A percentile compares a stretch with the other conserved stretches of the same genome.
Evolutionary conservation across 1,140 invertebrate species (phyloP).

Genomic region (Ceratoteleas bidentatus): DNA sequence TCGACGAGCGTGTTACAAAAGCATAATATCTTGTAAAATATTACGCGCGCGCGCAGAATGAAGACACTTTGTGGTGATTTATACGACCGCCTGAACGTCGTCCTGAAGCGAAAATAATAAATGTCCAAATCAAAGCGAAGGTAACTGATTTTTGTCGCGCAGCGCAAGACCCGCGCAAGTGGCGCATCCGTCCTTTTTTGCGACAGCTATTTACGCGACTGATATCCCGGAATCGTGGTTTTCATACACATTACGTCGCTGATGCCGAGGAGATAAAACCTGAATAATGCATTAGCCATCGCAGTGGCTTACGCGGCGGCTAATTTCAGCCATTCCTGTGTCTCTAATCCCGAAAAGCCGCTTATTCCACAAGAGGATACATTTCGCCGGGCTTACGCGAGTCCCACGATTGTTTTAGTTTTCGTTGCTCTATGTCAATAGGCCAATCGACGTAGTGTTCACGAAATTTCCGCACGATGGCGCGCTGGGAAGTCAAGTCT

Average conservation of each 20-base stretch:
- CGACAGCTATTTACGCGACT: conserved; percentile 5
- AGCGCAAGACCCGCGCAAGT: neutral
- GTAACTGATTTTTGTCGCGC: neutral
- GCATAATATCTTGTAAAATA: conserved; percentile 33
- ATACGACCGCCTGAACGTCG: neutral
- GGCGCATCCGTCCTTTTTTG: neutral
- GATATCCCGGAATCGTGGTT: conserved; percentile 14
- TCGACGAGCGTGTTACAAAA: conserved; percentile 6
- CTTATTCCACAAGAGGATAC: conserved; percentile 52
- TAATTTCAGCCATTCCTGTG: conserved; percentile 45
- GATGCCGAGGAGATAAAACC: conserved; percentile 52
- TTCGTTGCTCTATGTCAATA: conserved; percentile 40
- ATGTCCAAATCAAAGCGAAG: neutral
- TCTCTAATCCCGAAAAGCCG: conserved; percentile 58
- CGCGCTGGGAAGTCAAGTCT: conserved; percentile 14
- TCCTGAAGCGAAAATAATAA: conserved; percentile 10
- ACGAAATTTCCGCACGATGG: conserved; percentile 25
- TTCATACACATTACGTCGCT: conserved; percentile 15
- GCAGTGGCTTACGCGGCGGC: conserved; percentile 38
- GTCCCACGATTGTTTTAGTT: conserved; percentile 38
- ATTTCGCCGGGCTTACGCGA: conserved; percentile 38
- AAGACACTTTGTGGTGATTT: conserved; percentile 18
- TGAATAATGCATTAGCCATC: conserved; percentile 61
- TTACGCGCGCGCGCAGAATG: conserved; percentile 1
- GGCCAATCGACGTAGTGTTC: conserved; percentile 28